Evolutionary conservation across 2,113 vertebrate species (phyloP).

Genomic region (Oophaga pumilio): DNA sequence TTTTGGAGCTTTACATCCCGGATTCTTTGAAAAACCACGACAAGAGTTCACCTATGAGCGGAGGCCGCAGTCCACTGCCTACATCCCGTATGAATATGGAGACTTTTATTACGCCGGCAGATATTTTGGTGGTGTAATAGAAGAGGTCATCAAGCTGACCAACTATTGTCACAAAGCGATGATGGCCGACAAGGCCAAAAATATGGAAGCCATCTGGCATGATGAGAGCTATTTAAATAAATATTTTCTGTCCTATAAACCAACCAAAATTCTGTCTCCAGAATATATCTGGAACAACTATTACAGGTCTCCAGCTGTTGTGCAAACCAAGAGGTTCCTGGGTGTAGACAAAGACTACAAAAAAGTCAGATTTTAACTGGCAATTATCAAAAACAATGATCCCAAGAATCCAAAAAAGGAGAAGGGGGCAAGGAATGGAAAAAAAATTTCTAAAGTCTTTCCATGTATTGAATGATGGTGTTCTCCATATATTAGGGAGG

Average conservation of each 20-base stretch:
- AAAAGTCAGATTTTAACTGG: too few relatives aligned
- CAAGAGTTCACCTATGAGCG: conserved; percentile 61
- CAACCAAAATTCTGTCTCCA: too few relatives aligned
- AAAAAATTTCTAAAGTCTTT: too few relatives aligned
- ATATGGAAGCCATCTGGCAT: conserved; percentile 67
- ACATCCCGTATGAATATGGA: conserved; percentile 55
- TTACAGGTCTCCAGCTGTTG: too few relatives aligned
- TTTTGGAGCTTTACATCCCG: conserved; percentile 65
- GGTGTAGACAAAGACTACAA: too few relatives aligned
- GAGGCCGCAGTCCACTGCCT: not conserved
- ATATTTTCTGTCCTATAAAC: too few relatives aligned
- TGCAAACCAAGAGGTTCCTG: too few relatives aligned
- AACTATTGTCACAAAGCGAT: conserved; percentile 61
- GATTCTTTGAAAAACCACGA: conserved; percentile 55
- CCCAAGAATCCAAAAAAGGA: too few relatives aligned
- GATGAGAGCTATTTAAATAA: conserved; percentile 57
- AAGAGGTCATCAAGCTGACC: conserved; percentile 62
- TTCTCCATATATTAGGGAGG: too few relatives aligned
- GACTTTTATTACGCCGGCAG: conserved; percentile 70
- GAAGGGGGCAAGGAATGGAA: too few relatives aligned
- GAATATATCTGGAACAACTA: not conserved
- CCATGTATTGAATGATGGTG: too few relatives aligned
- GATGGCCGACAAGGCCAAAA: conserved; percentile 57
- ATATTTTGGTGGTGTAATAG: conserved; percentile 63
- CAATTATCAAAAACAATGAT: too few relatives aligned